These are phyloP conservation scores for Pentalonia nigronervosa DNA, from an alignment of 1,140 invertebrate species.

Conservation along the genomic window DNA sequence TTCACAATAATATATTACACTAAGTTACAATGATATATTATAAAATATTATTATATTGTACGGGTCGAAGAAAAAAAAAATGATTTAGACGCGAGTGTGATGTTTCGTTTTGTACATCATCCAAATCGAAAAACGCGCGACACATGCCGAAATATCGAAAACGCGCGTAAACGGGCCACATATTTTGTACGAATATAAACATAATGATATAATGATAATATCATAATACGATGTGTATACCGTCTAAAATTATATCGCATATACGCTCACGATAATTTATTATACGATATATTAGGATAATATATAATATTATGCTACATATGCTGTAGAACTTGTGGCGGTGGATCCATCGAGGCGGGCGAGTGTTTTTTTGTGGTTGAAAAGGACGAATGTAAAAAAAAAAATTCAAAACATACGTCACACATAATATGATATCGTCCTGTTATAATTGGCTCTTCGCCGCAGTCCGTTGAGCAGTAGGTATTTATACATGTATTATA, in stretches of 20 bases:
- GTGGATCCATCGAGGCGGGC: no score
- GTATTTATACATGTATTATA: no score
- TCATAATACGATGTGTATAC: neutral
- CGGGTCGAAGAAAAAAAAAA: neutral
- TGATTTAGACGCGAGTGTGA: neutral
- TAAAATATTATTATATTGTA: neutral
- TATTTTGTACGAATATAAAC: neutral
- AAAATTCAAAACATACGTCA: neutral
- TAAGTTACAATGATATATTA: neutral
- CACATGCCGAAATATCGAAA: slow-evolving; percentile 19
- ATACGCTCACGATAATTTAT: slow-evolving; percentile 10
- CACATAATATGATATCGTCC: neutral
- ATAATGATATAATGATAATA: neutral
- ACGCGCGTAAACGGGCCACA: slow-evolving; percentile 25
- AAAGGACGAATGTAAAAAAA: neutral
- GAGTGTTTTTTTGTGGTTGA: neutral
- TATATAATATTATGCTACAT: neutral
- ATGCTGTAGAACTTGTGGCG: no score
- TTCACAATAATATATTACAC: neutral
- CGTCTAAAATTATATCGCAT: slow-evolving; percentile 30
- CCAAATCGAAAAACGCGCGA: slow-evolving; percentile 37
- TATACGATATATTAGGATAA: neutral
- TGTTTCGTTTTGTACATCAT: slow-evolving; percentile 30
- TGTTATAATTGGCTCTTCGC: neutral
- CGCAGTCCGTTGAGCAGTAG: no score